Evolutionary conservation across 2,888 invertebrate genomes (phyloP).

Genomic region (Anticlea derivata): DNA sequence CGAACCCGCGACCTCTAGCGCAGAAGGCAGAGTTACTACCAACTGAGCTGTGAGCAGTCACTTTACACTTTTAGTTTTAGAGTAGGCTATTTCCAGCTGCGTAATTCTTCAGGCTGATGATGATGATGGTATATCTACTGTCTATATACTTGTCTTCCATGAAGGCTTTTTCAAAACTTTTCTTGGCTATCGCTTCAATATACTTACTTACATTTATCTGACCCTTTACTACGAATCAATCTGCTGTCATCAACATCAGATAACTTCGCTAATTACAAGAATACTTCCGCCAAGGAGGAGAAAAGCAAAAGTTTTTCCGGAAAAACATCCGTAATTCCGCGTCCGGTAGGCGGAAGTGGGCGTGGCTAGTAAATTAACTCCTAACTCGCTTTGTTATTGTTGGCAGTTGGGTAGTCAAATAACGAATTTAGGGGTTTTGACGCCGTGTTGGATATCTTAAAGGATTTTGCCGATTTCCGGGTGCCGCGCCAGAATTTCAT

Average conservation of each 20-base stretch:
- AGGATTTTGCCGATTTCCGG: constrained; percentile 14
- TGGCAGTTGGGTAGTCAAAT: constrained; percentile 24
- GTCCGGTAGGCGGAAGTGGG: constrained; percentile 14
- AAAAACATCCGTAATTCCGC: constrained; percentile 22
- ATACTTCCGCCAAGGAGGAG: constrained; percentile 15
- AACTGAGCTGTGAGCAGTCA: no score
- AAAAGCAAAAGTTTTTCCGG: constrained; percentile 17
- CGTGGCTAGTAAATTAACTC: constrained; percentile 24
- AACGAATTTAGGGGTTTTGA: constrained; percentile 19
- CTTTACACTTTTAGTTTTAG: no score
- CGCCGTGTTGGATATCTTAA: constrained; percentile 14
- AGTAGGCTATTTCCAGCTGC: no score
- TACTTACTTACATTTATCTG: no score
- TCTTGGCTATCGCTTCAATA: no score
- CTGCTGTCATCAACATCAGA: constrained; percentile 3
- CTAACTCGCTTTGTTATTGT: constrained; percentile 28
- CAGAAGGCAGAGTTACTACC: no score
- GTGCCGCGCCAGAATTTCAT: no score
- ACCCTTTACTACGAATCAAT: constrained; percentile 1
- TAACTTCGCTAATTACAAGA: constrained; percentile 21
- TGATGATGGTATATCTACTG: no score
- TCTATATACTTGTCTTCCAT: no score
- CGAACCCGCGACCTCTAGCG: no score
- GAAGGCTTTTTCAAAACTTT: no score
- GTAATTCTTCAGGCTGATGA: no score